phyloP scores from a whole-genome alignment of 1,140 invertebrate species.

The Elymnias hypermnestra region DNA sequence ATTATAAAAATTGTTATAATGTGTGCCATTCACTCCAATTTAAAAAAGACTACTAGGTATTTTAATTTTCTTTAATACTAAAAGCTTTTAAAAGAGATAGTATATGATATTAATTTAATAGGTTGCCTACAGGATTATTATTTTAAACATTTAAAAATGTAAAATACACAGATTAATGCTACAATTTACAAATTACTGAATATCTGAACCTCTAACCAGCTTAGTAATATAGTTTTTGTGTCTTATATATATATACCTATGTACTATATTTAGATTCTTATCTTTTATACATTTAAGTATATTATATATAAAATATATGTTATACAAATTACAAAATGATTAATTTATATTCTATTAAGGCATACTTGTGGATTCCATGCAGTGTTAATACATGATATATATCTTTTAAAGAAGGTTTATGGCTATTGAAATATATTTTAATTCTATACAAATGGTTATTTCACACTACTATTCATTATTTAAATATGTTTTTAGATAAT shows the following conservation, averaged over 20 bases:
- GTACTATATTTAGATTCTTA: constrained; percentile 10
- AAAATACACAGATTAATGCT: no score
- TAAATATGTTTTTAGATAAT: constrained; percentile 2
- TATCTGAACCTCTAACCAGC: constrained; percentile 70
- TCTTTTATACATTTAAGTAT: constrained; percentile 3
- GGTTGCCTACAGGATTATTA: neutral
- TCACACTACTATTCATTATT: neutral
- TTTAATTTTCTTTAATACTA: no score
- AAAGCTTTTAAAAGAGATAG: neutral
- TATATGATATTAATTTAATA: constrained; percentile 1
- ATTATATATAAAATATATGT: constrained; percentile 15
- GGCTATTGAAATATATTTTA: constrained; percentile 3
- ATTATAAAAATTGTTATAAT: no score
- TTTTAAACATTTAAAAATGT: neutral
- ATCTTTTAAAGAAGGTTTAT: no score
- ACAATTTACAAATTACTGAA: constrained; percentile 58
- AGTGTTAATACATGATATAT: constrained; percentile 9
- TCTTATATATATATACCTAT: constrained; percentile 8
- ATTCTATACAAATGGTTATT: neutral
- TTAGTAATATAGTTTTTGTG: constrained; percentile 29
- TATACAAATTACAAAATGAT: constrained; percentile 9
- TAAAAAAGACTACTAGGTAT: no score
- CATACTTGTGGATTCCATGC: constrained; percentile 34
- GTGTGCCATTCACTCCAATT: no score
- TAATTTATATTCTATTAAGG: constrained; percentile 40